phyloP scores from a whole-genome alignment of 2,113 vertebrate genomes.

The Callipepla californica region DNA sequence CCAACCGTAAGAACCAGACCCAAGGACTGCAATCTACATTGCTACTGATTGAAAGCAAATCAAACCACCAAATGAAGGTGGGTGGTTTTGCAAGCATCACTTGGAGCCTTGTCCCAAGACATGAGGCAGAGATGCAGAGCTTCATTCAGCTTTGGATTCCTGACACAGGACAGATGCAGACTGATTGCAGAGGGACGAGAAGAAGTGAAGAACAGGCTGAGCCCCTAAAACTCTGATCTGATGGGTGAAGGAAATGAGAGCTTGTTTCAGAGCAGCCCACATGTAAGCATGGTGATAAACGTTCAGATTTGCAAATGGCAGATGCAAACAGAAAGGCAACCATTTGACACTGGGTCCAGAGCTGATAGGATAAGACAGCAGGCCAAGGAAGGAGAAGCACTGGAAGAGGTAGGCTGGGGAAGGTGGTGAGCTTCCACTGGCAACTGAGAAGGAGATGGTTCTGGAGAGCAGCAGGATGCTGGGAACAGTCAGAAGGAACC shows the following conservation, averaged over 20 bases:
- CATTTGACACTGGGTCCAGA: background rate
- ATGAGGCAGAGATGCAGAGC: rapidly evolving
- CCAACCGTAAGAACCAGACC: background rate
- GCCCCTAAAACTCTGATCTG: background rate
- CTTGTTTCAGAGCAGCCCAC: background rate
- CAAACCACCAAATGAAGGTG: rapidly evolving
- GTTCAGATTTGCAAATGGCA: background rate
- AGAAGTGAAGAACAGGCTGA: background rate
- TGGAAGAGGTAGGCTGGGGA: background rate
- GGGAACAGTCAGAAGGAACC: background rate
- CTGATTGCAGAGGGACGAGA: background rate
- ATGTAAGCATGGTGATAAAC: background rate
- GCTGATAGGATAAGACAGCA: background rate
- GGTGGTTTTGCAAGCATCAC: background rate
- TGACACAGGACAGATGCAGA: background rate
- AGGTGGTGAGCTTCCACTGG: background rate
- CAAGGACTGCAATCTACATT: background rate
- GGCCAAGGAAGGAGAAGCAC: background rate
- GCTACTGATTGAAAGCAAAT: background rate
- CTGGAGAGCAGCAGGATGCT: background rate
- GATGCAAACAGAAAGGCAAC: background rate
- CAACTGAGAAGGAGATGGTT: background rate
- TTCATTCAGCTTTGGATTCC: background rate
- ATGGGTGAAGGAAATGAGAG: background rate
- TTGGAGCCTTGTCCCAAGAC: background rate